A percentile compares a stretch with the other conserved stretches of the same genome.
Evolutionary conservation across 2,888 invertebrate genomes (phyloP).

Genomic region (Callosobruchus maculatus): DNA sequence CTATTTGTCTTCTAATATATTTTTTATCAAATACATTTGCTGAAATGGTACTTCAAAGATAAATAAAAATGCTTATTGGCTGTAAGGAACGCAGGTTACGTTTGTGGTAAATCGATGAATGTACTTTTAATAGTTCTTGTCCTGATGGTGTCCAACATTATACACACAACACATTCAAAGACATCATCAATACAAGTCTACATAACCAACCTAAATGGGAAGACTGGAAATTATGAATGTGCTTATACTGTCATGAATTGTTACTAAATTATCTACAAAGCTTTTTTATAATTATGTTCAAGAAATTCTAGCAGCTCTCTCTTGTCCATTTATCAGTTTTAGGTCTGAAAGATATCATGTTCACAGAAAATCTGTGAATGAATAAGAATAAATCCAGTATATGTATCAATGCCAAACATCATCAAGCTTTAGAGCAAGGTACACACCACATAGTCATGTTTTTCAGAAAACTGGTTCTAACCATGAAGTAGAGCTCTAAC

Average conservation of each 20-base stretch:
- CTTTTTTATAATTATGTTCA: neutral
- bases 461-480: too few relatives aligned
- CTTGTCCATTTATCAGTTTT: neutral
- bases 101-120: slow-evolving; percentile 1
- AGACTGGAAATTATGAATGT: neutral
- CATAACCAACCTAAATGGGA: neutral
- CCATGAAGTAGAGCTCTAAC: too few relatives aligned
- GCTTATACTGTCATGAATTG: neutral
- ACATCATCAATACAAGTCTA: slow-evolving; percentile 16
- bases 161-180: neutral
- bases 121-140: neutral
- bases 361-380: too few relatives aligned
- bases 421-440: neutral
- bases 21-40: slow-evolving; percentile 16
- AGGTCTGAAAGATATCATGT: too few relatives aligned
- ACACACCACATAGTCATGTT: neutral
- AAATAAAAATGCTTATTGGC: neutral
- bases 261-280: neutral
- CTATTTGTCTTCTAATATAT: slow-evolving; percentile 22
- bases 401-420: neutral
- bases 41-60: slow-evolving; percentile 5
- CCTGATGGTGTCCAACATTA: slow-evolving; percentile 13
- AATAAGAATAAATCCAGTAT: too few relatives aligned
- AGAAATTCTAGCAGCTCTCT: neutral
- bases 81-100: slow-evolving; percentile 29